A percentile compares a stretch with the other conserved stretches of the same genome.
phyloP scores from a whole-genome alignment of 2,888 invertebrate genomes.

The Dicyrtoma fusca region DNA sequence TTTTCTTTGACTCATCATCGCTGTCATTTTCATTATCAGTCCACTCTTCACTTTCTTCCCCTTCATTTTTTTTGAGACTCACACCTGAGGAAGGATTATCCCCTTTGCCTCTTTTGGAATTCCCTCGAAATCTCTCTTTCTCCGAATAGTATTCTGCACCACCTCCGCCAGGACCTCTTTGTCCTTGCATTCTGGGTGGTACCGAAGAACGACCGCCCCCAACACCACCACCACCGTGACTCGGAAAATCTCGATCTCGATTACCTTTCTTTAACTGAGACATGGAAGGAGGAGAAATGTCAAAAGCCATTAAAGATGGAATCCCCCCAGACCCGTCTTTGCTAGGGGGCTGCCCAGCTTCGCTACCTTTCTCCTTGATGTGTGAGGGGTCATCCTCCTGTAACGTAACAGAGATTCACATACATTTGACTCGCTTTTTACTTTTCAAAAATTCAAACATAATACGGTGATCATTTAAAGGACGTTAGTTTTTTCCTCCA shows the following conservation, averaged over 20 bases:
- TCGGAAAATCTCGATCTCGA: constrained; percentile 27
- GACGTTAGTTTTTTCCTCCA: too few species aligned
- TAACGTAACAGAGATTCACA: not conserved
- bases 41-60: constrained; percentile 31
- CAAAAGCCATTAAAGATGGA: constrained; percentile 37
- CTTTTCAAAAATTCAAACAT: too few species aligned
- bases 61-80: constrained; percentile 43
- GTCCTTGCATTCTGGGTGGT: constrained; percentile 30
- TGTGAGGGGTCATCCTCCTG: constrained; percentile 4
- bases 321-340: constrained; percentile 2
- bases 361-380: constrained; percentile 6
- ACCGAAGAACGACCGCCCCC: constrained; percentile 2
- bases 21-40: constrained; percentile 46
- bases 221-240: not conserved
- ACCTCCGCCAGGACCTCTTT: constrained; percentile 33
- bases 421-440: too few species aligned
- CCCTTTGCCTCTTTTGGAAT: constrained; percentile 33
- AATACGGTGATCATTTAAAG: too few species aligned
- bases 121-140: constrained; percentile 35
- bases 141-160: constrained; percentile 25
- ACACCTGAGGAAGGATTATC: constrained; percentile 29
- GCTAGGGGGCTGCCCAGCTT: constrained; percentile 22
- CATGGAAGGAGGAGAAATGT: constrained; percentile 37
- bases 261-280: constrained; percentile 38
- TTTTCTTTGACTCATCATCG: constrained; percentile 46